phyloP scores from a whole-genome alignment of 2,888 invertebrate species.

The Epirrhoe tristata region DNA sequence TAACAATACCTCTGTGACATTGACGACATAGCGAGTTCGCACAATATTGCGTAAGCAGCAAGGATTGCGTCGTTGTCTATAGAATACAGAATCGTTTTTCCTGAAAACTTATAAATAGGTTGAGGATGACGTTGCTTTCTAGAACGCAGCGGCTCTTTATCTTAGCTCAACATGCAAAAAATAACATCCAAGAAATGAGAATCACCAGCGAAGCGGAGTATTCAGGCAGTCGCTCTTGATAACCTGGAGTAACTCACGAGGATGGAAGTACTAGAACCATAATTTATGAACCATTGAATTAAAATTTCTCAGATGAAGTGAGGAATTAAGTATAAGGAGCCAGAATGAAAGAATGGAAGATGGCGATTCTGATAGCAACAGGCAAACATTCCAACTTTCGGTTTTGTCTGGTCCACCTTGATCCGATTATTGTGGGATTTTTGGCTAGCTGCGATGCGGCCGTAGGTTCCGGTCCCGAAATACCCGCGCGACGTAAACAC shows the following conservation, averaged over 20 bases:
- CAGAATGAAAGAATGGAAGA: background rate
- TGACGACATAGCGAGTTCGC: conserved; percentile 2
- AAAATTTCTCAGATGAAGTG: background rate
- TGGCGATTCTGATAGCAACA: conserved; percentile 40
- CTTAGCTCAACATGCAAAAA: background rate
- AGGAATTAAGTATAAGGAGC: background rate
- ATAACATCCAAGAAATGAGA: background rate
- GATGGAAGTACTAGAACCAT: background rate
- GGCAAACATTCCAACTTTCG: conserved; percentile 44
- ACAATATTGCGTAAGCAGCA: conserved; percentile 9
- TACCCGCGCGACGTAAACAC: conserved; percentile 75
- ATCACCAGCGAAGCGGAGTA: background rate
- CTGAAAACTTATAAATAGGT: conserved; percentile 18
- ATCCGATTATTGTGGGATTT: conserved; percentile 74
- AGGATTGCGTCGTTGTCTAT: conserved; percentile 7
- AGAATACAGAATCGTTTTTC: conserved; percentile 6
- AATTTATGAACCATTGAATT: background rate
- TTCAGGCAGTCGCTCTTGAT: background rate
- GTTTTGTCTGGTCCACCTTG: conserved; percentile 68
- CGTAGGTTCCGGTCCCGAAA: conserved; percentile 79
- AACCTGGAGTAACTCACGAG: background rate
- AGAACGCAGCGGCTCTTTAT: background rate
- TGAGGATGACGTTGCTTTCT: conserved; percentile 10
- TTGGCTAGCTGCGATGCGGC: conserved; percentile 68
- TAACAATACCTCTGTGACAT: background rate